These are phyloP conservation scores for Leuciscus idus DNA, from an alignment of 2,113 vertebrate genomes.

Conservation along the genomic window DNA sequence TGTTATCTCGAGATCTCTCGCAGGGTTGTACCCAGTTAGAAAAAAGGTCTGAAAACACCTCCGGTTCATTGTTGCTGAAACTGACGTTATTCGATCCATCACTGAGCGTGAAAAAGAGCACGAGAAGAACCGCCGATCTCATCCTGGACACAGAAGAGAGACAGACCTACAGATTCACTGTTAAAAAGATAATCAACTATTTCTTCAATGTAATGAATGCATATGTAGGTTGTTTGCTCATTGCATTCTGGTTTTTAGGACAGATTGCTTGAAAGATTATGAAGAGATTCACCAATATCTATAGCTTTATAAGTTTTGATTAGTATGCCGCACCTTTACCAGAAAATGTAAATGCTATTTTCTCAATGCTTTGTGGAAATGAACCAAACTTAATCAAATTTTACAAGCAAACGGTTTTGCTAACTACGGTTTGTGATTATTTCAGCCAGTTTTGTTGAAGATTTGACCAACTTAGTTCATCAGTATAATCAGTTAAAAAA, in stretches of 20 bases:
- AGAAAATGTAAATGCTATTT: not conserved
- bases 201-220: no score
- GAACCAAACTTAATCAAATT: not conserved
- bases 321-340: not conserved
- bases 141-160: conserved; percentile 1
- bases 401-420: not conserved
- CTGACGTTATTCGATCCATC: not conserved
- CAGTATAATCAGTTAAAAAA: not conserved
- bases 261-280: no score
- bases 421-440: not conserved
- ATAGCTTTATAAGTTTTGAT: no score
- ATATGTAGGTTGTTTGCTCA: no score
- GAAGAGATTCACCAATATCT: no score
- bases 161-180: not conserved
- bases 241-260: no score
- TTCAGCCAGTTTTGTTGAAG: not conserved
- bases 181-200: not conserved
- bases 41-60: not conserved
- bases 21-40: not conserved
- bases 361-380: not conserved
- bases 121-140: not conserved
- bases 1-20: not conserved
- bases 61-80: not conserved
- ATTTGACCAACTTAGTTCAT: not conserved
- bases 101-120: not conserved